phyloP scores from a whole-genome alignment of 2,113 vertebrate species.

The Scytalopus superciliaris region DNA sequence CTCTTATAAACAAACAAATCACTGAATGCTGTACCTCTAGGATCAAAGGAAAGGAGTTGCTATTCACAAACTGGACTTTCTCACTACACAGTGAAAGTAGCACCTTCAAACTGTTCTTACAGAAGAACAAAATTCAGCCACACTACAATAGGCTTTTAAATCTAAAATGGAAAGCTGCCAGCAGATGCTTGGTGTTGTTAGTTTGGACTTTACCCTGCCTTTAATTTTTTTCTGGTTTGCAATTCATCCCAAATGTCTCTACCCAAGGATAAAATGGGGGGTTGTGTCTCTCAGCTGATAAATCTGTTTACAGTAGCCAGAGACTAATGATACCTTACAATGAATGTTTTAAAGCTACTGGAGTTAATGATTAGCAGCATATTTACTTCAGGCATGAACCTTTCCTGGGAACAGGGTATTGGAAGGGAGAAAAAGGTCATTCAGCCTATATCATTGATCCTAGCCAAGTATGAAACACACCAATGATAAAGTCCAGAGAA shows the following conservation, averaged over 20 bases:
- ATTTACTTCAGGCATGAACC: not conserved
- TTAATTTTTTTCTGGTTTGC: not conserved
- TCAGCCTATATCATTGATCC: not conserved
- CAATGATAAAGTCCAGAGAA: not conserved
- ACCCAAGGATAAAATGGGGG: not conserved
- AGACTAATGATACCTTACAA: not conserved
- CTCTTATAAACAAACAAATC: not conserved
- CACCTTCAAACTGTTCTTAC: not conserved
- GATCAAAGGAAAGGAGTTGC: not conserved
- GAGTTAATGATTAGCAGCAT: not conserved
- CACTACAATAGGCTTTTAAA: not conserved
- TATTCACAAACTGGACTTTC: not conserved
- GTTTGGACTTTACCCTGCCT: not conserved
- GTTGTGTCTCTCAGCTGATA: not conserved
- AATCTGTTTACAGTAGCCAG: not conserved
- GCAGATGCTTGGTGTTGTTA: not conserved
- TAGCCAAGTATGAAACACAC: not conserved
- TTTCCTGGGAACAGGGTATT: not conserved
- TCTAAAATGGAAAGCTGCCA: not conserved
- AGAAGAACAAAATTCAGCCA: not conserved
- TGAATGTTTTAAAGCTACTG: not conserved
- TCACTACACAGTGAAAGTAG: not conserved
- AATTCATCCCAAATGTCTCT: not conserved
- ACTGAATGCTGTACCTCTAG: not conserved
- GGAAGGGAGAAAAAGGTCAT: not conserved